A percentile compares a stretch with the other conserved stretches of the same genome.
These are phyloP conservation scores for Callyntrura sp. DNA, from an alignment of 2,888 invertebrate species.

Conservation along the genomic window DNA sequence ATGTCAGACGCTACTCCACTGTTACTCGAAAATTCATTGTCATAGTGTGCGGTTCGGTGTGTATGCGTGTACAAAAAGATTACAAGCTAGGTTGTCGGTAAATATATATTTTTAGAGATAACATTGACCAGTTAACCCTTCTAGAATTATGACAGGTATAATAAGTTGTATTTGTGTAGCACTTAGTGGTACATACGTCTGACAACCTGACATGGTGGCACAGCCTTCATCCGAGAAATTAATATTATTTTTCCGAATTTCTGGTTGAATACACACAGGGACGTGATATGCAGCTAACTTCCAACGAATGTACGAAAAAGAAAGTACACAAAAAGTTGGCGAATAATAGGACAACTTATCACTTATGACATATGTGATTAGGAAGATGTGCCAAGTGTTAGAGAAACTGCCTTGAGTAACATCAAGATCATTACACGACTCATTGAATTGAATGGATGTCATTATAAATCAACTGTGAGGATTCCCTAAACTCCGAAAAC, in stretches of 20 bases:
- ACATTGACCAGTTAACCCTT: not conserved
- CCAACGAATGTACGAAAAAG: not conserved
- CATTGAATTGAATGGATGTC: slow-evolving; percentile 77
- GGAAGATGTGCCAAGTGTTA: slow-evolving; percentile 72
- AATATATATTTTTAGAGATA: no score
- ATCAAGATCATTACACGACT: slow-evolving; percentile 77
- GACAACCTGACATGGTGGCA: not conserved
- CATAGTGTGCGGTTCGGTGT: no score
- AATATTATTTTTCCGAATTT: not conserved
- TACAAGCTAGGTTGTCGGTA: no score
- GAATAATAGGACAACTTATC: slow-evolving; percentile 74
- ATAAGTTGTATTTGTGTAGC: no score
- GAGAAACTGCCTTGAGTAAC: slow-evolving; percentile 71
- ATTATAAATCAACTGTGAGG: slow-evolving; percentile 73
- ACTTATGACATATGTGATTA: slow-evolving; percentile 54
- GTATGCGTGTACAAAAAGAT: no score
- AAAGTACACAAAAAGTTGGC: slow-evolving; percentile 41
- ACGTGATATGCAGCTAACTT: no score
- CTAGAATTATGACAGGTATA: slow-evolving; percentile 10
- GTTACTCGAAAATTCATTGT: no score
- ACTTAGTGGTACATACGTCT: not conserved
- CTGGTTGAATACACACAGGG: not conserved
- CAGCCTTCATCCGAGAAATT: no score
- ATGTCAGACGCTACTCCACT: no score
- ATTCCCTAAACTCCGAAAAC: not conserved